Conservation (phyloP, 2,113 vertebrate genomes). For the Callospermophilus lateralis region DNA sequence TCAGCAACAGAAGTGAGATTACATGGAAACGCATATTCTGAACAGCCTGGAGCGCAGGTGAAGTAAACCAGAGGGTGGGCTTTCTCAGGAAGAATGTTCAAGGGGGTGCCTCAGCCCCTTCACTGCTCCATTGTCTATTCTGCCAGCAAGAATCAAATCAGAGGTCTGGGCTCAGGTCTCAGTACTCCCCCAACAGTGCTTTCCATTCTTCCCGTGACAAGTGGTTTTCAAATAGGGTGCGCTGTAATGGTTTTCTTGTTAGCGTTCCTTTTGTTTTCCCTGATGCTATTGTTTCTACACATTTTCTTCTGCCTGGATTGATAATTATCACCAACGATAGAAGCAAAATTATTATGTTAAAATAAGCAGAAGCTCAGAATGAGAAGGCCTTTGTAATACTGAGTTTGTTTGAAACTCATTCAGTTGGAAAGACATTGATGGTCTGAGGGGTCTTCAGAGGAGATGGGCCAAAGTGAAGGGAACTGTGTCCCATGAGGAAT, state of each 20-base stretch:
- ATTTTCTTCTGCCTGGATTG: conserved; percentile 7
- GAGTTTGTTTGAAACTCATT: not conserved
- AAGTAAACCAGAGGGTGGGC: not conserved
- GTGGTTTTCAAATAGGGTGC: not conserved
- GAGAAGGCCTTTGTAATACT: not conserved
- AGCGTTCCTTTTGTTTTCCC: not conserved
- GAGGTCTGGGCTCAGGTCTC: not conserved
- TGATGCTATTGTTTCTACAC: not conserved
- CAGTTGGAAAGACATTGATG: not conserved
- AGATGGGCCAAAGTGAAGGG: not conserved
- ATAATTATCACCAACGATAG: not conserved
- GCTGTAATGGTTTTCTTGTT: not conserved
- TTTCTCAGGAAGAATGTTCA: not conserved
- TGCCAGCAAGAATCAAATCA: not conserved
- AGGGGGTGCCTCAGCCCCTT: not conserved
- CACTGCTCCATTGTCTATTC: not conserved
- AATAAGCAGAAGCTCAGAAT: not conserved
- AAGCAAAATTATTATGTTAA: not conserved
- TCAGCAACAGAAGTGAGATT: not conserved
- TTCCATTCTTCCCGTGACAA: not conserved
- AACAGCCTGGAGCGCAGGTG: not conserved
- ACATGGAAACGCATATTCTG: not conserved
- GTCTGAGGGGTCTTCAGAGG: not conserved
- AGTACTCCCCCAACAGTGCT: not conserved
- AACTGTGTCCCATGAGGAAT: not conserved